Evolutionary conservation across 2,797 vertebrate genomes (phyloP).

Genomic region (Pseudochirops corinnae): DNA sequence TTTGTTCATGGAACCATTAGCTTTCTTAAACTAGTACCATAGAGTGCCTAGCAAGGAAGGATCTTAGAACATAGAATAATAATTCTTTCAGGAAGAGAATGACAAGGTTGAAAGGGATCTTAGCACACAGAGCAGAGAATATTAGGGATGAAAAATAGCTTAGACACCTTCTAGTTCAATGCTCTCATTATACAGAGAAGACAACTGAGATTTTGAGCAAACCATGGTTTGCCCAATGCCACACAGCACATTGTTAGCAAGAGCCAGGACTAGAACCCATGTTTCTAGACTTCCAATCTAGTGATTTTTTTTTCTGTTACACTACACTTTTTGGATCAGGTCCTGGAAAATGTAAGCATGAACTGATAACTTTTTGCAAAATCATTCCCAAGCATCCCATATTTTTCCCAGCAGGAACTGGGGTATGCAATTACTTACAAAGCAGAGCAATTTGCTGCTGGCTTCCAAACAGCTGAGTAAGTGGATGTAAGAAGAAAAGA

Average conservation of each 20-base stretch:
- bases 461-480: slow-evolving; percentile 68
- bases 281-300: background rate
- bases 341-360: slow-evolving; percentile 78
- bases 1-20: background rate
- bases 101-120: background rate
- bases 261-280: background rate
- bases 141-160: background rate
- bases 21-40: background rate
- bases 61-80: background rate
- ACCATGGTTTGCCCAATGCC: background rate
- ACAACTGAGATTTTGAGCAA: background rate
- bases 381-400: slow-evolving; percentile 64
- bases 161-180: background rate
- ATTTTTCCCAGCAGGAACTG: slow-evolving; percentile 79
- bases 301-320: background rate
- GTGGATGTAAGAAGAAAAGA: slow-evolving; percentile 58
- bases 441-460: slow-evolving; percentile 68
- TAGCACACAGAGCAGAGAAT: background rate
- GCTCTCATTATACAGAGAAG: background rate
- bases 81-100: background rate
- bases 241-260: background rate
- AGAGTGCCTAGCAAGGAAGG: background rate
- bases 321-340: slow-evolving; percentile 69
- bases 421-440: slow-evolving; percentile 72
- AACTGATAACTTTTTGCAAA: slow-evolving; percentile 73